phyloP scores from a whole-genome alignment of 2,888 invertebrate species.

The Phorcus lineatus region DNA sequence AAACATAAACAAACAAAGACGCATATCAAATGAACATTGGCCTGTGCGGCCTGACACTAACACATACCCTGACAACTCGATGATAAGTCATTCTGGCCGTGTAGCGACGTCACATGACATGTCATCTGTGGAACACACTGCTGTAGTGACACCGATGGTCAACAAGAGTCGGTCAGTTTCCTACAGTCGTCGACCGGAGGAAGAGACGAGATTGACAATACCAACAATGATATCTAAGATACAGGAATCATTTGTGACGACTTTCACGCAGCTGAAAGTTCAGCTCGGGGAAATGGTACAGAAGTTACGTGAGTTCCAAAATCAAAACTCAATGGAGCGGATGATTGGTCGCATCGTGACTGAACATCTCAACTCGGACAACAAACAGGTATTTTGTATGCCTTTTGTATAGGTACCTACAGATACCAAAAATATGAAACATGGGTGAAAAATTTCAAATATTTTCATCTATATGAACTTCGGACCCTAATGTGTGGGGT shows the following conservation, averaged over 20 bases:
- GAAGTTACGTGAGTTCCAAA: constrained; percentile 53
- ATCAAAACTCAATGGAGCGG: constrained; percentile 54
- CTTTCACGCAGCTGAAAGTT: constrained; percentile 63
- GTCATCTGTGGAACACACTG: constrained; percentile 33
- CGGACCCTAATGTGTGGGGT: too few species aligned
- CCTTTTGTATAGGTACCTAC: too few species aligned
- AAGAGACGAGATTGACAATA: constrained; percentile 62
- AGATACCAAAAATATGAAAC: too few species aligned
- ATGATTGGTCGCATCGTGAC: constrained; percentile 61
- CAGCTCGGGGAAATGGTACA: constrained; percentile 60
- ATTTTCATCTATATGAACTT: too few species aligned
- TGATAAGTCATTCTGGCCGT: neutral
- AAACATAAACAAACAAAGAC: constrained; percentile 11
- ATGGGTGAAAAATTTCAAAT: too few species aligned
- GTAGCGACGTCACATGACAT: constrained; percentile 21
- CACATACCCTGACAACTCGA: constrained; percentile 1
- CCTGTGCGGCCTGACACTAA: constrained; percentile 19
- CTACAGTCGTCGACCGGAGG: constrained; percentile 35
- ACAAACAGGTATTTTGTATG: constrained; percentile 28
- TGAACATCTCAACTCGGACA: constrained; percentile 41
- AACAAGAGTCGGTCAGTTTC: constrained; percentile 19
- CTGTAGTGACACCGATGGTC: constrained; percentile 32
- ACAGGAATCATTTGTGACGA: constrained; percentile 63
- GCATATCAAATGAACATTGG: constrained; percentile 9
- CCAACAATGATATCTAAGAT: constrained; percentile 64